A percentile compares a stretch with the other conserved stretches of the same genome.
These are phyloP conservation scores for Apodemia zela DNA, from an alignment of 2,888 invertebrate genomes.

Conservation along the genomic window DNA sequence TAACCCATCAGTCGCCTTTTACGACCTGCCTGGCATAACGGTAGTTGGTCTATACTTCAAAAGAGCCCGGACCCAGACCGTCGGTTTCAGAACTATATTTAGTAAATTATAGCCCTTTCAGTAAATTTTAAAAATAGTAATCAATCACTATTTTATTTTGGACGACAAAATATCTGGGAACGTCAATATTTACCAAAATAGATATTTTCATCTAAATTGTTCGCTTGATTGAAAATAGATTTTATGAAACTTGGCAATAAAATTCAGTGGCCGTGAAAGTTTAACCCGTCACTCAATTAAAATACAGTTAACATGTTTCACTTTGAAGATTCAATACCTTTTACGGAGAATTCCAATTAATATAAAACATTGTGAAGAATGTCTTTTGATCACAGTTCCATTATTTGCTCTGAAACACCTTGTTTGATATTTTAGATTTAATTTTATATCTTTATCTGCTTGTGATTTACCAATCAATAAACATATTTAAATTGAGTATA, in stretches of 20 bases:
- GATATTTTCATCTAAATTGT: background rate
- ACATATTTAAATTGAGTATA: background rate
- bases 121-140: no score
- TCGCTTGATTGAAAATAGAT: background rate
- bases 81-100: no score
- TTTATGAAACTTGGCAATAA: background rate
- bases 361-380: background rate
- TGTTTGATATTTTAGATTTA: background rate
- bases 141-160: no score
- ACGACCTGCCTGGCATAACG: no score
- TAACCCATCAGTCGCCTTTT: no score
- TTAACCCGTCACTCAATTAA: constrained; percentile 1
- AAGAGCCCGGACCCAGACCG: no score
- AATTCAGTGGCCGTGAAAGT: constrained; percentile 1
- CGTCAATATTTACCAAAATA: background rate
- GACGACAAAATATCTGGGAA: background rate
- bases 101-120: no score
- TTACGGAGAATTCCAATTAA: constrained; percentile 8
- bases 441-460: background rate
- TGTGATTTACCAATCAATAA: background rate
- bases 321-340: constrained; percentile 16
- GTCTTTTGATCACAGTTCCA: background rate
- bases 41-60: no score
- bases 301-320: constrained; percentile 15
- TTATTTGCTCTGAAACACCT: background rate